Conservation (phyloP, 2,888 invertebrate genomes). For the Hemistola chrysoprasaria region DNA sequence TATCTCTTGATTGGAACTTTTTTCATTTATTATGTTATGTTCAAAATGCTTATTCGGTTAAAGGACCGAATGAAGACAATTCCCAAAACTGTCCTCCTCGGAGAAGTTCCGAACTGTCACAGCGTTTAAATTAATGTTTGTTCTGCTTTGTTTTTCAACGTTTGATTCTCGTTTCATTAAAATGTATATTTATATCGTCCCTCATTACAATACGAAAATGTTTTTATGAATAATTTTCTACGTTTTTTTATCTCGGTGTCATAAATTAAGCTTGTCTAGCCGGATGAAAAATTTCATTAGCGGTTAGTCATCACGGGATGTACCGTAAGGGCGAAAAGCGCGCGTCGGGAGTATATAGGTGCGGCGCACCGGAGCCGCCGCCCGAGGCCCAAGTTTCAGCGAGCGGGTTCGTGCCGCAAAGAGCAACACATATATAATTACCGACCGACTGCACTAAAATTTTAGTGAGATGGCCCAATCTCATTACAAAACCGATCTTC, state of each 20-base stretch:
- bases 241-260: slow-evolving; percentile 31
- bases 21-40: slow-evolving; percentile 79
- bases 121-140: slow-evolving; percentile 78
- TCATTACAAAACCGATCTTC: slow-evolving; percentile 79
- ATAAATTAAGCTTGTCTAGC: slow-evolving; percentile 43
- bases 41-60: slow-evolving; percentile 72
- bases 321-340: slow-evolving; percentile 43
- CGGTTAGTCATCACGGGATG: slow-evolving; percentile 51
- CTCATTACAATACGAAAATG: slow-evolving; percentile 36
- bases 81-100: slow-evolving; percentile 74
- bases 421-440: slow-evolving; percentile 74
- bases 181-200: slow-evolving; percentile 49
- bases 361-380: slow-evolving; percentile 21
- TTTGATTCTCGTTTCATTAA: slow-evolving; percentile 63
- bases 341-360: slow-evolving; percentile 28
- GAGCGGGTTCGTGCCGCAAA: too few relatives aligned
- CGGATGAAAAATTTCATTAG: slow-evolving; percentile 55
- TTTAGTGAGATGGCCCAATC: slow-evolving; percentile 79
- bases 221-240: slow-evolving; percentile 31
- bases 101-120: slow-evolving; percentile 74
- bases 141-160: slow-evolving; percentile 73
- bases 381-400: too few relatives aligned
- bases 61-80: slow-evolving; percentile 73
- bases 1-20: slow-evolving; percentile 79
- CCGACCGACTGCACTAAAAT: slow-evolving; percentile 77